phyloP scores from a whole-genome alignment of 2,113 vertebrate species.

The human region DNA sequence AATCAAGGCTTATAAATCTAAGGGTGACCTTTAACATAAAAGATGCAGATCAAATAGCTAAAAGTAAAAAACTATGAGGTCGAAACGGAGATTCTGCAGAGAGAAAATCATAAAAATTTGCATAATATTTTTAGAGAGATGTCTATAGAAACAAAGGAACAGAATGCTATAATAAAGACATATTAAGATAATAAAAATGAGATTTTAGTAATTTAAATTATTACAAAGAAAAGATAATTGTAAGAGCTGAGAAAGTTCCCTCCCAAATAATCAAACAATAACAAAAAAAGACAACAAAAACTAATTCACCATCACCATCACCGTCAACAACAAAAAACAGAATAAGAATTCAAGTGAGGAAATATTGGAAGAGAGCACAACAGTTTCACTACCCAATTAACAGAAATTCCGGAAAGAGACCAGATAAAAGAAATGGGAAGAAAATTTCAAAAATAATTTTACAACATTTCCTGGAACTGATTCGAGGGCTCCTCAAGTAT shows the following conservation, averaged over 20 bases:
- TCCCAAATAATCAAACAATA: background rate
- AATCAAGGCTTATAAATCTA: background rate
- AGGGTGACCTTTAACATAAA: background rate
- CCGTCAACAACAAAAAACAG: background rate
- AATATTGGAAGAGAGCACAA: background rate
- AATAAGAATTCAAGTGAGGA: background rate
- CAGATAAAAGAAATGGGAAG: background rate
- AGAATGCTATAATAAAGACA: background rate
- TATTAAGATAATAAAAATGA: background rate
- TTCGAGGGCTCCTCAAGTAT: background rate
- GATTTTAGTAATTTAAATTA: background rate
- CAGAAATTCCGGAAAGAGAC: background rate
- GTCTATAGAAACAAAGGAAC: background rate
- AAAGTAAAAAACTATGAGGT: background rate
- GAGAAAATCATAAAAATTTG: background rate
- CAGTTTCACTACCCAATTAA: background rate
- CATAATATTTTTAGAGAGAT: background rate
- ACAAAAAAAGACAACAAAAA: background rate
- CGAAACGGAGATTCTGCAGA: background rate
- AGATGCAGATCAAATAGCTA: background rate
- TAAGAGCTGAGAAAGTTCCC: background rate
- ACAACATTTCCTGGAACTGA: background rate
- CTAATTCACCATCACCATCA: background rate
- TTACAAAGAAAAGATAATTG: background rate
- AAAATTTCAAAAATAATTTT: background rate